phyloP scores from a whole-genome alignment of 2,113 vertebrate species.

The Rafetus swinhoei region DNA sequence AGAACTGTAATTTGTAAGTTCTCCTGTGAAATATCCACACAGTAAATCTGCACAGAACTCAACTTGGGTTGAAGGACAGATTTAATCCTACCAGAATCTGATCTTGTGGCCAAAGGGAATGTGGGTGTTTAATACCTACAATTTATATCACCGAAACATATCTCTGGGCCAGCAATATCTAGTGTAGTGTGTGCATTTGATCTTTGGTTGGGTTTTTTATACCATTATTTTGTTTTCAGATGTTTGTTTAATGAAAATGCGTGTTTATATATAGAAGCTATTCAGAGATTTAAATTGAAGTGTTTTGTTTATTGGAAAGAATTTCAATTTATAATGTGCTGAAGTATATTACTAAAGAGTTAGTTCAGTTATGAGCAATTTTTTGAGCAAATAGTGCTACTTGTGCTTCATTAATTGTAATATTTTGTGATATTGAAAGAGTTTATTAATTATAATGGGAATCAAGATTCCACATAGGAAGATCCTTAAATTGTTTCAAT shows the following conservation, averaged over 20 bases:
- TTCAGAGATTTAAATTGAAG: not conserved
- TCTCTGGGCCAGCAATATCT: not conserved
- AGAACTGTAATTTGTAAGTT: not conserved
- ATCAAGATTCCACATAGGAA: not conserved
- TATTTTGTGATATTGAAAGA: not conserved
- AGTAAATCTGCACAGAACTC: fast-evolving
- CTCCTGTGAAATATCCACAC: not conserved
- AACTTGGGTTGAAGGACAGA: not conserved
- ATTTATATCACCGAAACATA: not conserved
- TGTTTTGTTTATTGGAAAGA: not conserved
- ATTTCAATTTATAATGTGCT: not conserved
- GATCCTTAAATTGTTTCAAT: not conserved
- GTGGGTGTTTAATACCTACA: not conserved
- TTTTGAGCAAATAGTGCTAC: not conserved
- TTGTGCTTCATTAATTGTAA: not conserved
- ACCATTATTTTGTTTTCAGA: not conserved
- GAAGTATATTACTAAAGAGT: not conserved
- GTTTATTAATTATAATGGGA: not conserved
- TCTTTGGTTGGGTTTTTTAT: not conserved
- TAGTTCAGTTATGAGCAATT: not conserved
- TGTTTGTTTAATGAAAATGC: not conserved
- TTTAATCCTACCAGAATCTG: not conserved
- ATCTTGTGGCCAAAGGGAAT: not conserved
- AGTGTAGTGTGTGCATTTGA: fast-evolving
- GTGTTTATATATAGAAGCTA: not conserved